Evolutionary conservation across 2,888 invertebrate genomes (phyloP), one percentile per base, ranked within the genome.

Genomic region (Platypus cylindrus): DNA sequence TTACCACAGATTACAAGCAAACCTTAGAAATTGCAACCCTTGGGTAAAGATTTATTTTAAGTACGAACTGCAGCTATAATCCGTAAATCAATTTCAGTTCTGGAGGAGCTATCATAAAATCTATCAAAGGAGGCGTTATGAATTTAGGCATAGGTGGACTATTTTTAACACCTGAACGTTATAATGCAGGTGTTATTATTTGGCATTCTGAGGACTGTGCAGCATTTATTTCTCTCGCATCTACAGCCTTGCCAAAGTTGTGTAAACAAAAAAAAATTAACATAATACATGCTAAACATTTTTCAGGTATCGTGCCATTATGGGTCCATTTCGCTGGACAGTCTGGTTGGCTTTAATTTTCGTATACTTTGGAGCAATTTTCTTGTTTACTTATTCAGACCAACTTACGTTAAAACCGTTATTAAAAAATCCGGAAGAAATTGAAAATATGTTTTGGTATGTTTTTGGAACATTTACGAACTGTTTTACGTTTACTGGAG

Each of bases 371-470:
- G 66, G 80, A 1, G 81, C 73, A 4, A 77, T 84, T 46, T 71
- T 84, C 45, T 82, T 83, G 1, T 63, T 84, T 31, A 73, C 78
- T 0, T 80, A 77, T 52, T 81, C 79, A 0, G 78, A 81, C 49
- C 76, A 77, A 46, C 70, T 76, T 37, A 72, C 78, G 0, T 54
- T 82, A 12, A 65, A 61, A 5, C 76, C 78, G 51, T 60, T 84
- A 17, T 48, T 82, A 17, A 66, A 74, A 24, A 72, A 76, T 46
- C 77, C 77, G 37, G 74, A 75, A 31, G 78, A 81, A 63, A 64
- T 83, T 22, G 81, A 82, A 59, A 79, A 82, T 48, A 83, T 84
- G 82, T 84, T 84, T 56, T 85, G 84, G 84, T 83, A 82, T 52
- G 81, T 85, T 34, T 85, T 83, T 49, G 83, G 84, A 3, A 84